Conservation (phyloP, 2,888 invertebrate species). For the Acleris literana region DNA sequence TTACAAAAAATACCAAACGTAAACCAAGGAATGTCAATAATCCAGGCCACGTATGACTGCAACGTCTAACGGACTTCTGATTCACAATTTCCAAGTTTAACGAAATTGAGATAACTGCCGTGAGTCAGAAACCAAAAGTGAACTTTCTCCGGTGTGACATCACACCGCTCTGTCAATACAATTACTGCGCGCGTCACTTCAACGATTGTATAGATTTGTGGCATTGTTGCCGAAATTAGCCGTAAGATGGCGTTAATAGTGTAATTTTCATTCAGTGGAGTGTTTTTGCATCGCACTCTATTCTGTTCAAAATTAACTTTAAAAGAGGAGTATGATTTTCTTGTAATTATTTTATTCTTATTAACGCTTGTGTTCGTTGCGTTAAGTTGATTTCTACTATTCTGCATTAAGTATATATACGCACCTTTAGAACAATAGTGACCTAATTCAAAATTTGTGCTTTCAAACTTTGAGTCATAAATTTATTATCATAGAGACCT, state of each 20-base stretch:
- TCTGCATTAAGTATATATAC: no score
- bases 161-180: slow-evolving; percentile 16
- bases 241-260: slow-evolving; percentile 1
- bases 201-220: background rate
- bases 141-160: slow-evolving; percentile 26
- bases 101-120: slow-evolving; percentile 6
- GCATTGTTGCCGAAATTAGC: background rate
- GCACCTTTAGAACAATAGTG: no score
- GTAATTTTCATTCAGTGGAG: background rate
- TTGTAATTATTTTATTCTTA: no score
- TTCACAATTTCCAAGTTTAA: slow-evolving; percentile 1
- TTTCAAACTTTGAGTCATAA: no score
- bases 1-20: no score
- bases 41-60: background rate
- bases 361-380: no score
- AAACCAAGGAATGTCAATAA: background rate
- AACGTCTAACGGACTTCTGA: background rate
- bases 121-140: slow-evolving; percentile 23
- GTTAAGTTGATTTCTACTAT: no score
- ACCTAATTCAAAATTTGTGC: no score
- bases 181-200: slow-evolving; percentile 4
- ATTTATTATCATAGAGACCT: no score
- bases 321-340: no score
- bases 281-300: no score
- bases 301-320: no score